Percentiles rank a stretch among this genome's conserved stretches.
These are phyloP conservation scores for Coreoperca whiteheadi DNA, from an alignment of 2,113 vertebrate genomes.

Conservation along the genomic window DNA sequence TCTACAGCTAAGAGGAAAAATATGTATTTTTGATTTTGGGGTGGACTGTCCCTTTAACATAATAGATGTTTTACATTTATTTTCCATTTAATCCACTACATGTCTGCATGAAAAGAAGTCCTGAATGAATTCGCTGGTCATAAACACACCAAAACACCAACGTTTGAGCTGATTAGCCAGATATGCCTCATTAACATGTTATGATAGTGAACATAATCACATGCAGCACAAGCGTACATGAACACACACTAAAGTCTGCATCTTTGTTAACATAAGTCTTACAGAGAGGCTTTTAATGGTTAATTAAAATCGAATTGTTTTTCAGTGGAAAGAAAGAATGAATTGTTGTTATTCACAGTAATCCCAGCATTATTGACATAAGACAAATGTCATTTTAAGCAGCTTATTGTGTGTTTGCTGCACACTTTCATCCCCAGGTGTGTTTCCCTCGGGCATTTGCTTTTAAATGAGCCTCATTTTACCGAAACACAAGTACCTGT, in stretches of 20 bases:
- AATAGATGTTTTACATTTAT: not conserved
- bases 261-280: not conserved
- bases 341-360: slow-evolving; percentile 42
- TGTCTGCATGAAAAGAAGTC: not conserved
- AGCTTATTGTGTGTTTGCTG: slow-evolving; percentile 52
- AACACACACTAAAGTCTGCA: not conserved
- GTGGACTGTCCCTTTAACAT: too few relatives aligned
- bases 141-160: not conserved
- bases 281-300: not conserved
- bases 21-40: too few relatives aligned
- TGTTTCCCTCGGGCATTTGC: slow-evolving; percentile 31
- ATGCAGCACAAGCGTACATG: not conserved
- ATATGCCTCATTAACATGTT: not conserved
- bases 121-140: not conserved
- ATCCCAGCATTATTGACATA: slow-evolving; percentile 16
- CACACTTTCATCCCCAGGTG: slow-evolving; percentile 67
- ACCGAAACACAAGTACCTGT: slow-evolving; percentile 56
- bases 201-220: not conserved
- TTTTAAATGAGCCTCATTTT: slow-evolving; percentile 60
- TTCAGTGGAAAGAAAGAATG: not conserved
- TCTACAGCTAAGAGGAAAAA: too few relatives aligned
- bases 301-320: slow-evolving; percentile 17
- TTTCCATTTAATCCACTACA: not conserved
- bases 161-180: not conserved
- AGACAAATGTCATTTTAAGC: slow-evolving; percentile 57